Percentiles rank a stretch among this genome's conserved stretches.
These are phyloP conservation scores for Oscheius sp. DNA, from an alignment of 2,888 invertebrate species.

Conservation along the genomic window DNA sequence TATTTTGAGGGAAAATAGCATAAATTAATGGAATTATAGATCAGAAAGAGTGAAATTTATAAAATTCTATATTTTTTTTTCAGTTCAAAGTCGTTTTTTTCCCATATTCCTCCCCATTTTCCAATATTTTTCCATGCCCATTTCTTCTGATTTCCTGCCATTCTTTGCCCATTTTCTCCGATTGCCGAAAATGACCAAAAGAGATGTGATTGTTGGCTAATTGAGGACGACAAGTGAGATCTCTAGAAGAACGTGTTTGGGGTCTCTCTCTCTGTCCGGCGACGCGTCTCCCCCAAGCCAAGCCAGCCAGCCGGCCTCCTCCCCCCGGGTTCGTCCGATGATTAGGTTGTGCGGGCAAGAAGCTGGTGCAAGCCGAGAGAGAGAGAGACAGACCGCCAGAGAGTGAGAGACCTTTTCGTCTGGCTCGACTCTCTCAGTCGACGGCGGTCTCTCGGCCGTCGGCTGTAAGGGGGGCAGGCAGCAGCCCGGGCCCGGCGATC, in stretches of 20 bases:
- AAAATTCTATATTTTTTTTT: too few species aligned
- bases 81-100: background rate
- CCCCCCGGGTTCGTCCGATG: constrained; percentile 22
- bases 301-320: constrained; percentile 5
- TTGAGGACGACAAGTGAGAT: too few species aligned
- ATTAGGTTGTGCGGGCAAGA: constrained; percentile 41
- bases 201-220: constrained; percentile 36
- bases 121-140: background rate
- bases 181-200: constrained; percentile 24
- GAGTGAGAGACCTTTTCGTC: constrained; percentile 31
- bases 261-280: background rate
- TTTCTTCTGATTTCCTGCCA: background rate
- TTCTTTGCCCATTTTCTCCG: background rate
- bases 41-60: too few species aligned
- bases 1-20: too few species aligned
- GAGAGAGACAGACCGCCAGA: background rate
- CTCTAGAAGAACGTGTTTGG: too few species aligned
- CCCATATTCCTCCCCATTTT: background rate
- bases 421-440: constrained; percentile 22
- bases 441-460: background rate
- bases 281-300: background rate
- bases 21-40: too few species aligned
- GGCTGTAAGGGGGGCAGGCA: constrained; percentile 35
- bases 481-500: background rate
- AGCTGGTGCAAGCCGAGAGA: constrained; percentile 27